Base-by-base conservation (phyloP, 2,888 invertebrate species). In the Thera britannica region DNA sequence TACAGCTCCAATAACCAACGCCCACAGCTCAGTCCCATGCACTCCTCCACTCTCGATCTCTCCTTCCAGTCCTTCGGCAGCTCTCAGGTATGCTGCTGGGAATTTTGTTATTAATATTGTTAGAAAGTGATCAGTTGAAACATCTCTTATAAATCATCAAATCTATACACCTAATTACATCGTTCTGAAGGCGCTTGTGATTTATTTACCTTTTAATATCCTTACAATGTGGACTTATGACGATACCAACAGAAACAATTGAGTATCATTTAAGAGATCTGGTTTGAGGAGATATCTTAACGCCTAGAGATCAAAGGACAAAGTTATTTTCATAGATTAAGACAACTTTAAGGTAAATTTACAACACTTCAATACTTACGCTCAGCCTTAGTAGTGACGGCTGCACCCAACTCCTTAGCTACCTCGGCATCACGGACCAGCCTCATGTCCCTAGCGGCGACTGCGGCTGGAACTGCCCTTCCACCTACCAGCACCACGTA, bases 401-500 rank as follows among this genome's bases (percentile, higher is more conserved):
- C 95, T 70, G 96, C 96, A 4, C 97, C 97, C 61, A 98, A 90
- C 74, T 97, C 96, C 36, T 94, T 91, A 0, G 95, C 95, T 0
- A 97, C 97, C 86, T 98, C 97, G 48, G 95, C 95, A 64, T 97
- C 96, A 4, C 96, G 95, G 3, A 98, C 95, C n/a, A 97, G 91
- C 67, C 95, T 94, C 97, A 98, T 97, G 79, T 97, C 98, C 70
- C 96, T 95, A 2, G 97, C 97, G 0, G 98, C 98, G 2, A 96
- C 96, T 2, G 95, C 95, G 0, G 97, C 97, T 23, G 97, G 95
- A 0, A 98, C 97, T 0, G 97, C 97, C 74, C 96, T 95, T 0
- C 97, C 97, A 48, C 96, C 96, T 0, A 97, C 96, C 72, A 96
- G 93, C 7, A 98, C 97, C 48, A 97, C 96, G 84, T 98, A 98